Evolutionary conservation across 92 coral and sea anemone species (phyloP), one percentile per base, ranked within the genome.

Genomic region (Zoanthus sociatus): DNA sequence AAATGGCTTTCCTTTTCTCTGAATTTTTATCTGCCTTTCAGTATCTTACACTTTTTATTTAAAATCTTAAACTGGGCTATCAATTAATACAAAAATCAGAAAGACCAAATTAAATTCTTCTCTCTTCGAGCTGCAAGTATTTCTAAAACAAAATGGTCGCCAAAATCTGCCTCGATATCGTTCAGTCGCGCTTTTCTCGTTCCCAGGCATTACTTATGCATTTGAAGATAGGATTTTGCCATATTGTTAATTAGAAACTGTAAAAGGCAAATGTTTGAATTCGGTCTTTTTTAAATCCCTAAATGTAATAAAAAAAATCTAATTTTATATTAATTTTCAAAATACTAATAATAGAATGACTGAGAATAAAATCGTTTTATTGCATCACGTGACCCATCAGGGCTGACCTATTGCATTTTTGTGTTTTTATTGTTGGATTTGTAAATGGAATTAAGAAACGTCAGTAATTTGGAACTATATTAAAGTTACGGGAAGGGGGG

Each of bases 131-230:
- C 84, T 79, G 73, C 47, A 79, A 54, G 85, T 21, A 55, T 60
- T 3, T 79, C 73, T 60, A 55, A 79, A 79, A 79, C 85, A 79
- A 79, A 79, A 58, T 79, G 85, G 16, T 9, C 53, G 76, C 58
- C 77, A 31, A 67, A 66, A 67, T 63, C 76, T 68, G 87, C 87
- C 78, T 83, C 78, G 68, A 44, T 83, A 67, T 69, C 87, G 87
- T 83, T 67, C 86, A 82, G 86, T 76, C 86, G 67, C 77, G 86
- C 67, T 82, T 82, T 82, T 67, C 86, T 64, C 56, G 86, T 67
- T 44, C 76, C 61, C 77, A 82, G 3, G 77, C 87, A 83, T 64
- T 60, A 81, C 53, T 32, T 81, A 81, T 81, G 74, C 2, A 58
- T 58, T 58, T 58, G 66, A 58, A 58, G 66, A 6, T 58, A 58